Percentiles rank a stretch among this genome's conserved stretches.
These are phyloP conservation scores for Machimus rusticus DNA, from an alignment of 2,888 invertebrate genomes.

Conservation along the genomic window DNA sequence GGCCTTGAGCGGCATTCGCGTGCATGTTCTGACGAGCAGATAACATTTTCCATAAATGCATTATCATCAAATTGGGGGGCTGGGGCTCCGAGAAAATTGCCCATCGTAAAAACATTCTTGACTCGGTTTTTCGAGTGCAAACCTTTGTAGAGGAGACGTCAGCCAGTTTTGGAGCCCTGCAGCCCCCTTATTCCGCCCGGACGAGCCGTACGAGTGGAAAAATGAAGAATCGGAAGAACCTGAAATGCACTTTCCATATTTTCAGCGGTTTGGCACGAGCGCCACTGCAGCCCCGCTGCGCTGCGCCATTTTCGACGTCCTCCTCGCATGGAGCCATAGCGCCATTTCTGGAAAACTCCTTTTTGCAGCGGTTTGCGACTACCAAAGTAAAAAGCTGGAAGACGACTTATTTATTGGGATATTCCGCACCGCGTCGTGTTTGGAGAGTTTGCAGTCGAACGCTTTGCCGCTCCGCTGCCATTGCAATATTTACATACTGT, in stretches of 20 bases:
- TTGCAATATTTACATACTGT: slow-evolving; percentile 35
- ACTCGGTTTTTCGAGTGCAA: slow-evolving; percentile 17
- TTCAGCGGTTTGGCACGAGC: slow-evolving; percentile 17
- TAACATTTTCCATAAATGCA: slow-evolving; percentile 30
- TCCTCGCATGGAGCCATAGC: background rate
- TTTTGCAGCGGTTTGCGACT: background rate
- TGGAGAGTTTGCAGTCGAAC: background rate
- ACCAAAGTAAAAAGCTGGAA: slow-evolving; percentile 10
- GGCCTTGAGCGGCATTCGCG: background rate
- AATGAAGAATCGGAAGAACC: background rate
- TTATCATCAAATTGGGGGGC: background rate
- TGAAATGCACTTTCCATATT: slow-evolving; percentile 33
- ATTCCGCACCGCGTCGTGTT: background rate
- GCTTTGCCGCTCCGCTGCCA: background rate
- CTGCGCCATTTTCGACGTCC: background rate
- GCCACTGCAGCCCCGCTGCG: background rate
- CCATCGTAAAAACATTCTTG: slow-evolving; percentile 24
- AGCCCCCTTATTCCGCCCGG: background rate
- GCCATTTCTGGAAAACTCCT: background rate
- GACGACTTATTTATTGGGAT: slow-evolving; percentile 17
- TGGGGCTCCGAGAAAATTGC: slow-evolving; percentile 15
- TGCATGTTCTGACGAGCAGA: background rate
- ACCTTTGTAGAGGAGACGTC: background rate
- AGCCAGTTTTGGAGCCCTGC: background rate
- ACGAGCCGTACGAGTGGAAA: background rate